Evolutionary conservation across 2,797 vertebrate genomes (phyloP), one percentile per base, ranked within the genome.

Genomic region (Anisognathus igniventris): DNA sequence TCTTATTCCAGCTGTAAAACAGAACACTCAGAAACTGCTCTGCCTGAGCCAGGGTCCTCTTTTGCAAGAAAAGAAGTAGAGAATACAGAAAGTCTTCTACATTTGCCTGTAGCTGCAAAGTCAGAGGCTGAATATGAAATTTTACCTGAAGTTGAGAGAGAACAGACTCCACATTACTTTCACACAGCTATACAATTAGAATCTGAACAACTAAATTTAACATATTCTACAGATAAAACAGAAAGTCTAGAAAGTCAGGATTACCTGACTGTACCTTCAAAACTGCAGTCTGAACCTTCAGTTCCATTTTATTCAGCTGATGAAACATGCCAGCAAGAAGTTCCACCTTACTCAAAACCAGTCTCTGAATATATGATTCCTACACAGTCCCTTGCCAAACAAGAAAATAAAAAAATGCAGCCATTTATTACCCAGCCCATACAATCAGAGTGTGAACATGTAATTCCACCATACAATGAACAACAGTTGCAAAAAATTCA

Each of bases 181-280:
- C 85, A 97, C 39, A 77, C 78, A 91, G 86, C 96, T 94, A 92
- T 21, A 1, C 94, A 95, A 17, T 85, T 96, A 92, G 94, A 64
- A n/a, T 94, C 95, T 33, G 96, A 97, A 94, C 93, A 96, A 76
- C 86, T 95, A 71, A 89, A 88, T 88, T 65, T 92, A 44, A 44
- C 92, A 4, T 91, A 78, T 89, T 83, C 83, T 82, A 62, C 62
- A 77, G 94, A 87, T 56, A 96, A 95, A 86, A n/a, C 5, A 78
- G 92, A 93, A 86, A 94, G 51, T 45, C 79, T 82, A 85, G 94
- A 96, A 91, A 86, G 88, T 79, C 93, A 96, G 31, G 79, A 84
- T 74, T 96, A 96, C 77, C 96, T 97, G 83, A 89, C 94, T 39
- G 75, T 97, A 53, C 96, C 92, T 86, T 93, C 93, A 82, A 66